phyloP scores from a whole-genome alignment of 1,140 invertebrate species.

The Aphelenchoides besseyi region DNA sequence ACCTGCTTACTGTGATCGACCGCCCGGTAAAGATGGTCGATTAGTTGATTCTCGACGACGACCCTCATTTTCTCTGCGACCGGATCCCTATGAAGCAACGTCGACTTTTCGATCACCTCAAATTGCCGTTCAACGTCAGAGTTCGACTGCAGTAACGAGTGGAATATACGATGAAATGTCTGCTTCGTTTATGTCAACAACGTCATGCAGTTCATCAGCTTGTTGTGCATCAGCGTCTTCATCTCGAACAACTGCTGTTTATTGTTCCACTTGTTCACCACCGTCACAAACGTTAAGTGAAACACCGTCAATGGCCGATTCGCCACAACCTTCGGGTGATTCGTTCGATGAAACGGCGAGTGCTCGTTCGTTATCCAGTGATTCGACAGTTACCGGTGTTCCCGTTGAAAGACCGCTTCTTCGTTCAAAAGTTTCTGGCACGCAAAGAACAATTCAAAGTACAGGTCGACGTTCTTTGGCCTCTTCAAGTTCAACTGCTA shows the following conservation, averaged over 20 bases:
- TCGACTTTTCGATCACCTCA: not conserved
- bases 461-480: not conserved
- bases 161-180: not conserved
- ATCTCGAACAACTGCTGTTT: not conserved
- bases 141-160: not conserved
- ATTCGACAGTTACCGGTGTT: conserved; percentile 5
- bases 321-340: not conserved
- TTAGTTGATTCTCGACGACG: not conserved
- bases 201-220: not conserved
- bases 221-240: not conserved
- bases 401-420: not conserved
- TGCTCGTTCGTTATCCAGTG: not conserved
- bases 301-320: too few species aligned
- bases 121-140: too few species aligned
- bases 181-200: conserved; percentile 7
- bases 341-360: not conserved
- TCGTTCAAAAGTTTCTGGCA: not conserved
- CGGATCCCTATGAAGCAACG: conserved; percentile 1
- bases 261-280: conserved; percentile 1
- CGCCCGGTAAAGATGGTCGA: conserved; percentile 3
- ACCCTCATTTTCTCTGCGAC: not conserved
- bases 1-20: not conserved
- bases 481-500: not conserved
- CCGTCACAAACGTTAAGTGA: not conserved
- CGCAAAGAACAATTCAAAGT: not conserved